phyloP scores from a whole-genome alignment of 2,888 invertebrate genomes.

The Uropetala carovei region DNA sequence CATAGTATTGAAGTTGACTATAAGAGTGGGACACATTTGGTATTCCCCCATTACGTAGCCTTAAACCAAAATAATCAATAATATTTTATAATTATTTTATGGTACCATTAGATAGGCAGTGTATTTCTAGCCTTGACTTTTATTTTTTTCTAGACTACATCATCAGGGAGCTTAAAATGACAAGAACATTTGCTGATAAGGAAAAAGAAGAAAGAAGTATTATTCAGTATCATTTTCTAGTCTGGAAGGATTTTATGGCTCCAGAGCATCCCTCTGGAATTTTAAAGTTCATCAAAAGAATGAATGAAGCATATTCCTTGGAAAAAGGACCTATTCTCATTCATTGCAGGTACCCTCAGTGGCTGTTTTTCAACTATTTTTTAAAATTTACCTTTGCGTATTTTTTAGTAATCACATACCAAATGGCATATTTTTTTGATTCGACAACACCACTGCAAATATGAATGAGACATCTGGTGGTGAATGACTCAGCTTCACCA shows the following conservation, averaged over 20 bases:
- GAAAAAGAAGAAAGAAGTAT: slow-evolving; percentile 82
- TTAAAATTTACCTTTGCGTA: background rate
- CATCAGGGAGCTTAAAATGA: slow-evolving; percentile 86
- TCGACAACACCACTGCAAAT: no score
- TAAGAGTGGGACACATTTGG: no score
- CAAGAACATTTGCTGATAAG: slow-evolving; percentile 72
- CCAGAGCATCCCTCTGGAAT: slow-evolving; percentile 96
- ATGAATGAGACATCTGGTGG: no score
- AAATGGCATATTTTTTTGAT: no score
- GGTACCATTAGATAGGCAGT: no score
- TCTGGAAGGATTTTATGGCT: slow-evolving; percentile 97
- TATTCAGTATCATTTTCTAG: slow-evolving; percentile 94
- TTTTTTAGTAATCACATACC: background rate
- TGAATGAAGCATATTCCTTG: slow-evolving; percentile 90
- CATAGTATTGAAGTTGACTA: no score
- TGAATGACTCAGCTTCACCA: no score
- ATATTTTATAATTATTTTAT: no score
- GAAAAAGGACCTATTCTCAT: slow-evolving; percentile 91
- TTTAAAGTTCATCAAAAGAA: slow-evolving; percentile 91
- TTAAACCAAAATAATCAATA: no score
- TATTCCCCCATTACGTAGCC: no score
- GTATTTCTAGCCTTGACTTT: background rate
- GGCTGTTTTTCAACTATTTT: background rate
- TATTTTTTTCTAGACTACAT: slow-evolving; percentile 86
- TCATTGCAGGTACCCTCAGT: slow-evolving; percentile 82